These are phyloP conservation scores for Prionailurus viverrinus DNA, from an alignment of 2,113 vertebrate species.

Conservation along the genomic window DNA sequence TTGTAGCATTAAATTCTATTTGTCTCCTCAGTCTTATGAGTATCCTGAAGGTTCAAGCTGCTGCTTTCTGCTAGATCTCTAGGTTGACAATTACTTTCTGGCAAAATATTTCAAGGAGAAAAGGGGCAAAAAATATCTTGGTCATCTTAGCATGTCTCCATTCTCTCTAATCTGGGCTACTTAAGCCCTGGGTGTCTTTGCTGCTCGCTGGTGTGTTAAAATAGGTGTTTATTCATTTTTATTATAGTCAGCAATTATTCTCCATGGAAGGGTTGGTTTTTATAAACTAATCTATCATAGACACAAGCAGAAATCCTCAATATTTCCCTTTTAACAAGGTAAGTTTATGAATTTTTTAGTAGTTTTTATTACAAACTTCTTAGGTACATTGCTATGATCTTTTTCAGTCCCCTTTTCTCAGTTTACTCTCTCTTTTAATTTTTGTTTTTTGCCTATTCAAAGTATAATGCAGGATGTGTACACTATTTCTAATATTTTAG, in stretches of 20 bases:
- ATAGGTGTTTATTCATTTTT: not conserved
- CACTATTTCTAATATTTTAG: not conserved
- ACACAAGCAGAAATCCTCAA: not conserved
- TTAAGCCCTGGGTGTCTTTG: not conserved
- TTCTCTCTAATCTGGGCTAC: not conserved
- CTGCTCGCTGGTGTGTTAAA: not conserved
- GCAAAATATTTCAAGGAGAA: not conserved
- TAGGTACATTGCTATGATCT: not conserved
- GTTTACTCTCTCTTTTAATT: not conserved
- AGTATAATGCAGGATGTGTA: not conserved
- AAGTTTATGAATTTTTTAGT: not conserved
- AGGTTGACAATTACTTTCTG: not conserved
- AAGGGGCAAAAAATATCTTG: not conserved
- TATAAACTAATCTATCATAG: not conserved
- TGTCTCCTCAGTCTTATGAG: not conserved
- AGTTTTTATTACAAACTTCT: not conserved
- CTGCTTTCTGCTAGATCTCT: not conserved
- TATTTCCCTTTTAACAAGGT: not conserved
- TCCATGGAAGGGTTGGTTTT: not conserved
- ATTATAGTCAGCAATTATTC: not conserved
- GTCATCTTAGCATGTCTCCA: not conserved
- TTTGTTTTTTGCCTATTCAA: not conserved
- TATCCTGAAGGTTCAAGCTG: not conserved
- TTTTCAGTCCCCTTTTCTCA: not conserved
- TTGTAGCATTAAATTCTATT: not conserved